phyloP scores from a whole-genome alignment of 2,888 invertebrate species.

The Athalia cordata region DNA sequence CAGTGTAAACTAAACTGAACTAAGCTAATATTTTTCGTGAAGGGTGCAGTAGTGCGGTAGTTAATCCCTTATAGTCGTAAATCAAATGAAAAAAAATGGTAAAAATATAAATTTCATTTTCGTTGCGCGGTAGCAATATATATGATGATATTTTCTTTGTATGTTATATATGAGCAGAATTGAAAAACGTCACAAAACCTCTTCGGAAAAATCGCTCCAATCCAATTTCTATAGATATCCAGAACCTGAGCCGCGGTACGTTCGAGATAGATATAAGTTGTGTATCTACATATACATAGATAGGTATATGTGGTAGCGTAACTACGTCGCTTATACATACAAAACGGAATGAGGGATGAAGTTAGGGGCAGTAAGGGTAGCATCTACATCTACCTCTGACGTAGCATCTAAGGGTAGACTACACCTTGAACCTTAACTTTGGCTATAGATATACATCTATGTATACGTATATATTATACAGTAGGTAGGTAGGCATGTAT shows the following conservation, averaged over 20 bases:
- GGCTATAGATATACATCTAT: slow-evolving; percentile 14
- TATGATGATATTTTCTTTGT: too few species aligned
- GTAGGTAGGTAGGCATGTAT: background rate
- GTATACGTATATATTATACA: background rate
- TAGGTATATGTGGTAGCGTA: slow-evolving; percentile 8
- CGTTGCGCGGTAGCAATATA: too few species aligned
- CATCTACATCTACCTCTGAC: slow-evolving; percentile 12
- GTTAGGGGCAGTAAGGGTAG: background rate
- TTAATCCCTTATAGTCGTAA: too few species aligned
- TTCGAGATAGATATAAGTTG: slow-evolving; percentile 16
- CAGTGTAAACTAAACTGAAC: too few species aligned
- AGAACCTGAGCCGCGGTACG: background rate
- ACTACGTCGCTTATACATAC: slow-evolving; percentile 9
- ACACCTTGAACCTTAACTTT: background rate
- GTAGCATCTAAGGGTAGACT: background rate
- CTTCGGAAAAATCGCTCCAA: too few species aligned
- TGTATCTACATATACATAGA: background rate
- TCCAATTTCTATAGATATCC: background rate
- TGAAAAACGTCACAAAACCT: too few species aligned
- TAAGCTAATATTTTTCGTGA: too few species aligned
- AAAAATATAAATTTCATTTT: too few species aligned
- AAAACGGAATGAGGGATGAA: slow-evolving; percentile 18
- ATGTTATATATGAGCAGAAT: too few species aligned
- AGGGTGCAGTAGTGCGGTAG: too few species aligned
- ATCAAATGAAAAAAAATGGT: too few species aligned